Evolutionary conservation across 2,797 vertebrate species (phyloP).

Genomic region (Furcifer pardalis): DNA sequence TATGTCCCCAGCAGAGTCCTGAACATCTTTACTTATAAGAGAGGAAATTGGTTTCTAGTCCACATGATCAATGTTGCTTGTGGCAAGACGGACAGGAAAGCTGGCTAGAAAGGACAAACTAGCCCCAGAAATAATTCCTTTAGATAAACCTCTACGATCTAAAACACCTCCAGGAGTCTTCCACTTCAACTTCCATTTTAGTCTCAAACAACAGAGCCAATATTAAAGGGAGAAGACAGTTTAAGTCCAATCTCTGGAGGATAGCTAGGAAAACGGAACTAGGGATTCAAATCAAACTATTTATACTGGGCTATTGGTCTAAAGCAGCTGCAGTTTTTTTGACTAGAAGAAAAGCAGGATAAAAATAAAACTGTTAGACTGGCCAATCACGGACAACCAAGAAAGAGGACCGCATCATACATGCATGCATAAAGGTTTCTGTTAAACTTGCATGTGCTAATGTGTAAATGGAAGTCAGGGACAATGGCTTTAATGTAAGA

Average conservation of each 20-base stretch:
- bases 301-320: too few relatives aligned
- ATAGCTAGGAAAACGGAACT: too few relatives aligned
- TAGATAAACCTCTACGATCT: not conserved
- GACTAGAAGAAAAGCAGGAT: too few relatives aligned
- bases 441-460: not conserved
- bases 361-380: too few relatives aligned
- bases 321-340: too few relatives aligned
- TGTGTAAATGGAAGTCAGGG: not conserved
- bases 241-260: too few relatives aligned
- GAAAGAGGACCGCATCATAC: not conserved
- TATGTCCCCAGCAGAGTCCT: not conserved
- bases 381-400: not conserved
- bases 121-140: not conserved
- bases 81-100: not conserved
- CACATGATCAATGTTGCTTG: not conserved
- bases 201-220: not conserved
- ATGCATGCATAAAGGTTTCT: not conserved
- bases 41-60: not conserved
- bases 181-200: not conserved
- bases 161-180: not conserved
- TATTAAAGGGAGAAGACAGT: too few relatives aligned
- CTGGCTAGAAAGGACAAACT: too few relatives aligned
- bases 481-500: not conserved
- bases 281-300: too few relatives aligned
- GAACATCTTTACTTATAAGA: not conserved